Percentiles rank a stretch among this genome's conserved stretches.
These are phyloP conservation scores for Apodemia mormo DNA, from an alignment of 2,888 invertebrate species.

Conservation along the genomic window DNA sequence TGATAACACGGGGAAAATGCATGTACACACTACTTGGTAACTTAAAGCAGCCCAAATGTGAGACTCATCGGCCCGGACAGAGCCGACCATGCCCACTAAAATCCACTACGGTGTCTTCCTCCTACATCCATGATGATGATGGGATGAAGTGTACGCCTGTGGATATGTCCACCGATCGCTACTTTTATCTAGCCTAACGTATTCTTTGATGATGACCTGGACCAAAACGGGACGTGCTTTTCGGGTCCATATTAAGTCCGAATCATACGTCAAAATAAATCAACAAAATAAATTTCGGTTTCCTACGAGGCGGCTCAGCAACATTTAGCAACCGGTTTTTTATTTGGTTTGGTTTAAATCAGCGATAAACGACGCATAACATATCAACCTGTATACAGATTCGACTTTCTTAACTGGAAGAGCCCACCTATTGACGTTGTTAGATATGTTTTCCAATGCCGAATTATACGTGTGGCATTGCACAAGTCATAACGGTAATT, in stretches of 20 bases:
- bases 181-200: no score
- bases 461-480: slow-evolving; percentile 27
- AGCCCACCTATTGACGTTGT: slow-evolving; percentile 34
- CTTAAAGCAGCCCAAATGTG: no score
- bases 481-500: slow-evolving; percentile 22
- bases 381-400: slow-evolving; percentile 45
- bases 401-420: slow-evolving; percentile 30
- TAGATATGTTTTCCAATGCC: slow-evolving; percentile 31
- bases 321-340: not conserved
- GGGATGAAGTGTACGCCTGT: no score
- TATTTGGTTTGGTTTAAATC: not conserved
- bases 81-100: no score
- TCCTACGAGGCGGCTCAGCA: not conserved
- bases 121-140: no score
- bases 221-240: no score
- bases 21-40: no score
- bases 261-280: not conserved
- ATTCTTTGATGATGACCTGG: no score
- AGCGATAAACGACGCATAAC: not conserved
- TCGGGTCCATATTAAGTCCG: not conserved
- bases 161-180: no score
- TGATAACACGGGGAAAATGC: no score
- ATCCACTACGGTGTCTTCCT: no score
- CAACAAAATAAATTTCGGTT: not conserved
- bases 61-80: no score